Evolutionary conservation across 92 coral and sea anemone species (phyloP).

Genomic region (Umimayanthus chanpuru): DNA sequence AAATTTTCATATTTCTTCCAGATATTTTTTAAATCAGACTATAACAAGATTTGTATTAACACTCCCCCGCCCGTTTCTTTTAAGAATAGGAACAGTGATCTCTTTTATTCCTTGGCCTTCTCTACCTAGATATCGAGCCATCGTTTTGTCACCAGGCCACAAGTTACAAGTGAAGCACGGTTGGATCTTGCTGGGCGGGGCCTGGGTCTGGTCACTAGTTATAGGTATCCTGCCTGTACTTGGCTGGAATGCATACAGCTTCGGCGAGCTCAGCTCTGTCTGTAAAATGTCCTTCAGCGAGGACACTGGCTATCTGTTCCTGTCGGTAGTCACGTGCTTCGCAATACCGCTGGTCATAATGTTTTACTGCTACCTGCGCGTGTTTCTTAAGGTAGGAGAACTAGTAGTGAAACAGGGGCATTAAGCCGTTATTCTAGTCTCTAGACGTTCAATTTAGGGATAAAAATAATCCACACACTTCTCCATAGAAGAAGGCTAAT

Average conservation of each 20-base stretch:
- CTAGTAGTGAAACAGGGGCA: background rate
- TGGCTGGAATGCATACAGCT: conserved; percentile 82
- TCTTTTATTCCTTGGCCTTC: background rate
- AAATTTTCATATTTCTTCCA: too few species aligned
- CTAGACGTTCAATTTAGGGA: too few species aligned
- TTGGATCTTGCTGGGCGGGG: conserved; percentile 69
- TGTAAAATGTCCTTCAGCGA: conserved; percentile 81
- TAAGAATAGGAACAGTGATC: too few species aligned
- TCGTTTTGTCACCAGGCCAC: conserved; percentile 86
- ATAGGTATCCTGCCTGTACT: conserved; percentile 84
- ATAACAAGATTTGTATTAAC: too few species aligned
- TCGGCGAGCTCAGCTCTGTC: conserved; percentile 70
- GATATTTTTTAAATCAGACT: too few species aligned
- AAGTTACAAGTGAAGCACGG: conserved; percentile 76
- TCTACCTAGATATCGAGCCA: conserved; percentile 82
- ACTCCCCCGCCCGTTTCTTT: too few species aligned
- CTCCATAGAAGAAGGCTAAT: too few species aligned
- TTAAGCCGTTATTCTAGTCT: too few species aligned
- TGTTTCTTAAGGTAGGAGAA: conserved; percentile 72
- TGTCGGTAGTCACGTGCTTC: conserved; percentile 80
- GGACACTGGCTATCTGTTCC: conserved; percentile 75
- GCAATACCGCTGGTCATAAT: conserved; percentile 74
- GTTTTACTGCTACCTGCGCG: conserved; percentile 85
- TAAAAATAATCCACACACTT: too few species aligned
- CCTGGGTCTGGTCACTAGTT: conserved; percentile 77